Conservation (phyloP, 2,888 invertebrate species). For the Ichneumoninae sp. region DNA sequence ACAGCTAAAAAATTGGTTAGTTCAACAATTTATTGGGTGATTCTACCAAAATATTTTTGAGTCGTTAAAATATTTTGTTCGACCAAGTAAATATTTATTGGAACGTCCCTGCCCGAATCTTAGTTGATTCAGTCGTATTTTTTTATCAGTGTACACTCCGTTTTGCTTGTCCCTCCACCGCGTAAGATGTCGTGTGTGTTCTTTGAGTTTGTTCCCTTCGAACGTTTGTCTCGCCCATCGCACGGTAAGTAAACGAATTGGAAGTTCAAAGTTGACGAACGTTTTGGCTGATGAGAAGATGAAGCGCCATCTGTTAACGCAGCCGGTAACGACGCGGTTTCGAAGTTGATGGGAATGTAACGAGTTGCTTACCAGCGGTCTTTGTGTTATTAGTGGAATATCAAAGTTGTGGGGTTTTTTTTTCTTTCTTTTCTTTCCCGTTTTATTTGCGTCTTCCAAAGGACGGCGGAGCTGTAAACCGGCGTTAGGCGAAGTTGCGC, state of each 20-base stretch:
- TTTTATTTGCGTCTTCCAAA: not conserved
- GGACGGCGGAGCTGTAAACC: not conserved
- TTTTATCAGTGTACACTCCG: not conserved
- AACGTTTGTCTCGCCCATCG: not conserved
- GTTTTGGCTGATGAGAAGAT: not conserved
- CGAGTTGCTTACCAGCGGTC: constrained; percentile 1
- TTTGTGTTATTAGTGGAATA: constrained; percentile 7
- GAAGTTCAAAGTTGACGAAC: not conserved
- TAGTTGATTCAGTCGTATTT: too few species aligned
- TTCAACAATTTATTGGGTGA: too few species aligned
- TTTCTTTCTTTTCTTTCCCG: constrained; percentile 14
- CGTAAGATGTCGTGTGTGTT: too few species aligned
- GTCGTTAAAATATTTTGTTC: too few species aligned
- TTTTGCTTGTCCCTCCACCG: constrained; percentile 17
- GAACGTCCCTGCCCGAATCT: too few species aligned
- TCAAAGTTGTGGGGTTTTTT: not conserved
- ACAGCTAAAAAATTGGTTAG: too few species aligned
- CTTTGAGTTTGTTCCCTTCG: not conserved
- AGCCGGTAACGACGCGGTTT: not conserved
- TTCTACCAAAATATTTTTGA: too few species aligned
- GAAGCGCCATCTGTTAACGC: not conserved
- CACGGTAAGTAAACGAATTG: not conserved
- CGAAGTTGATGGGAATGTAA: not conserved
- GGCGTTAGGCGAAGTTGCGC: constrained; percentile 52
- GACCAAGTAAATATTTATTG: too few species aligned